Conservation (phyloP, 2,888 invertebrate genomes). For the Acleris cristana region DNA sequence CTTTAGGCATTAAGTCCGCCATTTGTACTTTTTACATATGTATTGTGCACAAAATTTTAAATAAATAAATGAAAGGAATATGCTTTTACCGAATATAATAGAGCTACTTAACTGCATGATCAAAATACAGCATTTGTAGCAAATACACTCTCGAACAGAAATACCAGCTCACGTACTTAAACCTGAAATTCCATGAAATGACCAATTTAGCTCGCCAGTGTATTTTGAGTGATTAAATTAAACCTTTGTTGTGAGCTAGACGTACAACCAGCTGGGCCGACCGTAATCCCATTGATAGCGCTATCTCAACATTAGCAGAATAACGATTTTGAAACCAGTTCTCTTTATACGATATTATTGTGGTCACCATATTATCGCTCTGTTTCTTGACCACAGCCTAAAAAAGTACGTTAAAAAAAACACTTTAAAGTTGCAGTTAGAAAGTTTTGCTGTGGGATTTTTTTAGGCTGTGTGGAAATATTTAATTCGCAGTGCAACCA, state of each 20-base stretch:
- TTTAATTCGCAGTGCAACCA: slow-evolving; percentile 35
- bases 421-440: not conserved
- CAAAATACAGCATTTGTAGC: no score
- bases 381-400: slow-evolving; percentile 26
- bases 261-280: slow-evolving; percentile 23
- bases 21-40: no score
- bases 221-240: slow-evolving; percentile 7
- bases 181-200: no score
- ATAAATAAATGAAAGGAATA: no score
- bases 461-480: slow-evolving; percentile 30
- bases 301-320: slow-evolving; percentile 36
- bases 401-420: no score
- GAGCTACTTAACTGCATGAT: no score
- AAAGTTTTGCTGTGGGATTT: not conserved
- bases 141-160: no score
- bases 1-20: no score
- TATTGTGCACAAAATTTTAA: no score
- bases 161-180: no score
- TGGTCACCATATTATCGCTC: slow-evolving; percentile 33
- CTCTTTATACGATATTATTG: slow-evolving; percentile 36
- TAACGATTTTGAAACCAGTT: slow-evolving; percentile 37
- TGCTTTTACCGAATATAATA: no score
- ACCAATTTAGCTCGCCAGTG: not conserved
- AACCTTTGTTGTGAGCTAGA: slow-evolving; percentile 1
- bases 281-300: slow-evolving; percentile 24